These are phyloP conservation scores for Pinctada fucata DNA, from an alignment of 2,888 invertebrate species.

Conservation along the genomic window DNA sequence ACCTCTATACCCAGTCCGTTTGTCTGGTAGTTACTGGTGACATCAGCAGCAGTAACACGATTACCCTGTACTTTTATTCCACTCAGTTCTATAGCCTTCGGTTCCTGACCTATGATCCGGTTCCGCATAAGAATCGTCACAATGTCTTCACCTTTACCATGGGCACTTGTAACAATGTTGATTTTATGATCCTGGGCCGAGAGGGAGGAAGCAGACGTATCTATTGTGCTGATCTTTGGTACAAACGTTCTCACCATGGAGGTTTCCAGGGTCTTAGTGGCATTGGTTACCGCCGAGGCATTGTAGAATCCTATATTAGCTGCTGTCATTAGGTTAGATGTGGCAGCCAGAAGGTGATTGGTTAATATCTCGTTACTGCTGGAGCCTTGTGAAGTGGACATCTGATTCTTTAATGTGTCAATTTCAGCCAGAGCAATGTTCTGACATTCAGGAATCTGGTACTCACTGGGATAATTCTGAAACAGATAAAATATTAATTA, in stretches of 20 bases:
- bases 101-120: constrained; percentile 49
- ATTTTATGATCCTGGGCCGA: constrained; percentile 42
- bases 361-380: constrained; percentile 51
- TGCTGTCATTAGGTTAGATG: constrained; percentile 51
- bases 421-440: constrained; percentile 45
- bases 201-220: constrained; percentile 28
- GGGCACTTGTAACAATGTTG: constrained; percentile 45
- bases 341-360: constrained; percentile 46
- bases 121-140: constrained; percentile 51
- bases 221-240: constrained; percentile 38
- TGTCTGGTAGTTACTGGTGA: constrained; percentile 26
- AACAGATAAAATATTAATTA: constrained; percentile 12
- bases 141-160: constrained; percentile 46
- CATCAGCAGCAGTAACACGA: constrained; percentile 26
- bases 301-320: constrained; percentile 47
- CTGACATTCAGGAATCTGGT: constrained; percentile 49
- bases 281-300: constrained; percentile 30
- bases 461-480: constrained; percentile 59
- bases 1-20: constrained; percentile 35
- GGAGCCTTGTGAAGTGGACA: constrained; percentile 49
- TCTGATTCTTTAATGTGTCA: constrained; percentile 41
- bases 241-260: constrained; percentile 26
- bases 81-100: constrained; percentile 37
- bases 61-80: constrained; percentile 41
- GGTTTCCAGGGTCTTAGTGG: constrained; percentile 34